A percentile compares a stretch with the other conserved stretches of the same genome.
Conservation (phyloP, 1,140 invertebrate species). For the Lutraria rhynchaena region DNA sequence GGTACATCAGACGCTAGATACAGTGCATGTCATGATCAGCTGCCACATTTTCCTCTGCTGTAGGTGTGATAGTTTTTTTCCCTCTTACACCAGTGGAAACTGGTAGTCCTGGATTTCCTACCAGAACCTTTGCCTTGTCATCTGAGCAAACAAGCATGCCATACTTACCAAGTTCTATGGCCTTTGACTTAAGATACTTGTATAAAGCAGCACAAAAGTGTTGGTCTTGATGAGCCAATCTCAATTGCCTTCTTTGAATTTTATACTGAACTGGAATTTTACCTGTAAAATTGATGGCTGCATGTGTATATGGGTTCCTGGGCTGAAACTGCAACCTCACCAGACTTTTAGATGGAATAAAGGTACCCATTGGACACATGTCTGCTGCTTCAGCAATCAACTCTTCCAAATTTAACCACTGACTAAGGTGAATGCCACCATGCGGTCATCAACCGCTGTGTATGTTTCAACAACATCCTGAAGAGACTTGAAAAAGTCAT, state of each 20-base stretch:
- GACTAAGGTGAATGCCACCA: slow-evolving; percentile 18
- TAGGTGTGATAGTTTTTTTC: slow-evolving; percentile 47
- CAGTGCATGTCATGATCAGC: slow-evolving; percentile 50
- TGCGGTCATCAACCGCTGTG: slow-evolving; percentile 39
- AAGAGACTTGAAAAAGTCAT: slow-evolving; percentile 16
- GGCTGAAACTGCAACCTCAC: slow-evolving; percentile 20
- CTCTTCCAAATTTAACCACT: slow-evolving; percentile 17
- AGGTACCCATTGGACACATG: slow-evolving; percentile 17
- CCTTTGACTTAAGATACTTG: slow-evolving; percentile 51
- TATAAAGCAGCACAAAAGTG: slow-evolving; percentile 54
- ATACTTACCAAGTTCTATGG: slow-evolving; percentile 18
- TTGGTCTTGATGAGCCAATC: slow-evolving; percentile 46
- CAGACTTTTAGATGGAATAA: slow-evolving; percentile 19
- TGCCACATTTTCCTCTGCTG: slow-evolving; percentile 19
- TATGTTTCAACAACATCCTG: slow-evolving; percentile 2
- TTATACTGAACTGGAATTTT: slow-evolving; percentile 22
- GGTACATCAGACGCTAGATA: slow-evolving; percentile 22
- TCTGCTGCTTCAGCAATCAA: slow-evolving; percentile 3
- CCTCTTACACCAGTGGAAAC: slow-evolving; percentile 59
- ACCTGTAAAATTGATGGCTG: slow-evolving; percentile 24
- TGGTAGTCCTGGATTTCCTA: slow-evolving; percentile 45
- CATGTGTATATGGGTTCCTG: slow-evolving; percentile 10
- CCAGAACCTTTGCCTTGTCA: slow-evolving; percentile 58
- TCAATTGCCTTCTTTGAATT: slow-evolving; percentile 44
- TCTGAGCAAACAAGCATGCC: slow-evolving; percentile 50